A percentile compares a stretch with the other conserved stretches of the same genome.
phyloP scores from a whole-genome alignment of 2,113 vertebrate genomes.

The Hipposideros armiger region DNA sequence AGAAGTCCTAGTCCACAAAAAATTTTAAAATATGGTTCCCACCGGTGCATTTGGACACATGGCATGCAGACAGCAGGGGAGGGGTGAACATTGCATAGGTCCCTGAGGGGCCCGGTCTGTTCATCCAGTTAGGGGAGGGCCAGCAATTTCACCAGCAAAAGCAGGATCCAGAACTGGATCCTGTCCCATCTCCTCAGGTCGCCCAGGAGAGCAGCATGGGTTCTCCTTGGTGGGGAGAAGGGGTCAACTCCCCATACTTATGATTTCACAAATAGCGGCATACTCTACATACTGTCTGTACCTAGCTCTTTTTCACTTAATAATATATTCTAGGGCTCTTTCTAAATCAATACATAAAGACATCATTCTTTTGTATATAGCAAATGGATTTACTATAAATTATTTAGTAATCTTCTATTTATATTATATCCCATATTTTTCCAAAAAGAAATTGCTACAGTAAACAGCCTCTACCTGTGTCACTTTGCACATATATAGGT shows the following conservation, averaged over 20 bases:
- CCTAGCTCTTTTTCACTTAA: neutral
- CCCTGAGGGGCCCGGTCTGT: neutral
- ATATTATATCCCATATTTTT: neutral
- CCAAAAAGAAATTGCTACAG: neutral
- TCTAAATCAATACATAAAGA: neutral
- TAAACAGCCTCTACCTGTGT: neutral
- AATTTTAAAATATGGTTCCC: neutral
- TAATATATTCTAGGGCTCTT: neutral
- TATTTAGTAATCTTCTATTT: neutral
- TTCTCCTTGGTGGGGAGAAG: neutral
- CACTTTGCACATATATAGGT: neutral
- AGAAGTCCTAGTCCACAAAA: neutral
- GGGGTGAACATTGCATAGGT: neutral
- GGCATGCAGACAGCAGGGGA: neutral
- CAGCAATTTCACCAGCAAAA: neutral
- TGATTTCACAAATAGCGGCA: neutral
- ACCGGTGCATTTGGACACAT: neutral
- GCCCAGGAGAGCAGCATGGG: neutral
- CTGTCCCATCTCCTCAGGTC: neutral
- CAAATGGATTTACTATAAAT: neutral
- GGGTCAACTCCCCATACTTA: neutral
- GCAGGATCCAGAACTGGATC: neutral
- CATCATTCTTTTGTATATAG: neutral
- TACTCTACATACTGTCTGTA: neutral
- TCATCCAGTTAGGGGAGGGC: neutral